Evolutionary conservation across 2,113 vertebrate species (phyloP).

Genomic region (Semnornis frantzii): DNA sequence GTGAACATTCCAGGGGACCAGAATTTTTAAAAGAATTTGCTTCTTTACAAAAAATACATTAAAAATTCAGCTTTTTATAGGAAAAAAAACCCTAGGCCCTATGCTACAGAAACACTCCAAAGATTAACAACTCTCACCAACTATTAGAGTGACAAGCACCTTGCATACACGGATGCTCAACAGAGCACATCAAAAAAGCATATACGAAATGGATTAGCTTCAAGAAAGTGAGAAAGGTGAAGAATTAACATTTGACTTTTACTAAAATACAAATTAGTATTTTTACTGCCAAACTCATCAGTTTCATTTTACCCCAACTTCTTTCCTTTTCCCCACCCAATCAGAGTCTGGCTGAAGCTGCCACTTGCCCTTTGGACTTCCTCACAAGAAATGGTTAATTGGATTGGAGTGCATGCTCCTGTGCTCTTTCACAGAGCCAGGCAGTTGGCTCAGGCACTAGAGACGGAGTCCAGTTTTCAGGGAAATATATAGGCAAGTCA

Average conservation of each 20-base stretch:
- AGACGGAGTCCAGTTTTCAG: slow-evolving; percentile 26
- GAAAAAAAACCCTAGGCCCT: neutral
- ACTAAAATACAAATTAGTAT: fast-evolving
- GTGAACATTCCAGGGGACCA: too few species aligned
- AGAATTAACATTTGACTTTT: neutral
- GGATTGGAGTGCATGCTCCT: neutral
- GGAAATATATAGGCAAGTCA: slow-evolving; percentile 46
- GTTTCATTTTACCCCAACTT: neutral
- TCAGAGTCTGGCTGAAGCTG: neutral
- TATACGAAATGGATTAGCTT: neutral
- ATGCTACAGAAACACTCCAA: neutral
- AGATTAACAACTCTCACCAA: neutral
- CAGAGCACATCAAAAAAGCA: neutral
- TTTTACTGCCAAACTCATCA: neutral
- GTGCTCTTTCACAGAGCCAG: neutral
- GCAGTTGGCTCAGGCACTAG: slow-evolving; percentile 23
- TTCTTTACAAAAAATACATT: neutral
- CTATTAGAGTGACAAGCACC: neutral
- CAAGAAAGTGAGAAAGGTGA: neutral
- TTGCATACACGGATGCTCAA: neutral
- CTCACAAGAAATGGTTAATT: slow-evolving; percentile 22
- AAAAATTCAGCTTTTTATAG: neutral
- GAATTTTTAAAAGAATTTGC: neutral
- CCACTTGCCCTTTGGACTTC: neutral
- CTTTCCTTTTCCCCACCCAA: neutral